Conservation (phyloP, 2,888 invertebrate genomes). For the Lottia gigantea region DNA sequence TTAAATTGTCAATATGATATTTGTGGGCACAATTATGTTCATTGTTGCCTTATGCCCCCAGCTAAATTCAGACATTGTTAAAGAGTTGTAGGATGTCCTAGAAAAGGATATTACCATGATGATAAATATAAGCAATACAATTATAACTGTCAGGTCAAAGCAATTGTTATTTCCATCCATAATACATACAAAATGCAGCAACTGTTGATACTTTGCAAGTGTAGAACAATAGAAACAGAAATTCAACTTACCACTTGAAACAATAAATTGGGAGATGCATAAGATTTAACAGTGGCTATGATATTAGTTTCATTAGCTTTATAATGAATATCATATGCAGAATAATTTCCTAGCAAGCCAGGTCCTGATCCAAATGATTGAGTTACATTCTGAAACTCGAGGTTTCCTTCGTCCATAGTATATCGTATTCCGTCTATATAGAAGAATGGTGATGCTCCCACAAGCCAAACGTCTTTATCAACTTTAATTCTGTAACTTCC, state of each 20-base stretch:
- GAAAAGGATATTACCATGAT: too few relatives aligned
- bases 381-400: conserved; percentile 12
- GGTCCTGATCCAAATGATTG: neutral
- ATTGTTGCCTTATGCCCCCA: too few relatives aligned
- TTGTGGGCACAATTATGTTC: too few relatives aligned
- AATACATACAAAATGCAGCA: too few relatives aligned
- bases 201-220: too few relatives aligned
- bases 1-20: too few relatives aligned
- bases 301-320: neutral
- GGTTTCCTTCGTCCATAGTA: conserved; percentile 19
- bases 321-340: neutral
- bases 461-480: conserved; percentile 26
- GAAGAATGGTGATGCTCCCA: conserved; percentile 33
- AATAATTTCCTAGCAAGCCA: neutral
- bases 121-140: too few relatives aligned
- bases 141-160: too few relatives aligned
- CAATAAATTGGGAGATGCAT: neutral
- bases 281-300: neutral
- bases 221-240: too few relatives aligned
- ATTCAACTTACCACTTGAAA: neutral
- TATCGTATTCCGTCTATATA: conserved; percentile 30
- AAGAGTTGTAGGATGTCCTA: too few relatives aligned
- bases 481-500: conserved; percentile 10
- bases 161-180: too few relatives aligned
- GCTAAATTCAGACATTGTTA: too few relatives aligned